Percentiles rank a stretch among this genome's conserved stretches.
These are phyloP conservation scores for Danio albolineatus DNA, from an alignment of 2,797 vertebrate species.

Conservation along the genomic window DNA sequence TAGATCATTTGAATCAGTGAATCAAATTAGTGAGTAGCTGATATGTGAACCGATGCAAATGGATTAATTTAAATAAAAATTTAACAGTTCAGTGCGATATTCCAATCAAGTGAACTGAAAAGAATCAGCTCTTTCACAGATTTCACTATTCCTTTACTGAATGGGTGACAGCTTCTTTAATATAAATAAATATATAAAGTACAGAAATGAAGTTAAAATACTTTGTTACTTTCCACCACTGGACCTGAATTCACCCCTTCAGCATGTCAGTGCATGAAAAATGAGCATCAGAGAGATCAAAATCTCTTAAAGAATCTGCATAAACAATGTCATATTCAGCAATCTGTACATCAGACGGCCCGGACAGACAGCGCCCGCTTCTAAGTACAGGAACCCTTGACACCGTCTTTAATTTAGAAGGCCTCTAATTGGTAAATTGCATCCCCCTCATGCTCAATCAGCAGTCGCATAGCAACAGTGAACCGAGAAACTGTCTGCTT, in stretches of 20 bases:
- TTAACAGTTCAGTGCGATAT: no score
- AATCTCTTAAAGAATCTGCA: neutral
- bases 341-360: conserved; percentile 30
- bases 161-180: no score
- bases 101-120: no score
- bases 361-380: conserved; percentile 41
- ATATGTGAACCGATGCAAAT: no score
- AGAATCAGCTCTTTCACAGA: no score
- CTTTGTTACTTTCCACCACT: no score
- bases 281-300: neutral
- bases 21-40: no score
- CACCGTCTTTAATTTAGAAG: conserved; percentile 74
- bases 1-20: no score
- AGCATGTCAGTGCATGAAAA: neutral
- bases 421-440: conserved; percentile 79
- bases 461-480: conserved; percentile 79
- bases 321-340: conserved; percentile 11
- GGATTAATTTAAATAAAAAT: no score
- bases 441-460: conserved; percentile 76
- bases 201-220: no score
- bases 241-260: neutral
- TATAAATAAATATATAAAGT: no score
- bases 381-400: conserved; percentile 69
- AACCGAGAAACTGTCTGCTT: conserved; percentile 29
- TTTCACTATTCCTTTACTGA: no score